These are phyloP conservation scores for Sciurus vulgaris DNA, from an alignment of 2,797 vertebrate species.

Conservation along the genomic window DNA sequence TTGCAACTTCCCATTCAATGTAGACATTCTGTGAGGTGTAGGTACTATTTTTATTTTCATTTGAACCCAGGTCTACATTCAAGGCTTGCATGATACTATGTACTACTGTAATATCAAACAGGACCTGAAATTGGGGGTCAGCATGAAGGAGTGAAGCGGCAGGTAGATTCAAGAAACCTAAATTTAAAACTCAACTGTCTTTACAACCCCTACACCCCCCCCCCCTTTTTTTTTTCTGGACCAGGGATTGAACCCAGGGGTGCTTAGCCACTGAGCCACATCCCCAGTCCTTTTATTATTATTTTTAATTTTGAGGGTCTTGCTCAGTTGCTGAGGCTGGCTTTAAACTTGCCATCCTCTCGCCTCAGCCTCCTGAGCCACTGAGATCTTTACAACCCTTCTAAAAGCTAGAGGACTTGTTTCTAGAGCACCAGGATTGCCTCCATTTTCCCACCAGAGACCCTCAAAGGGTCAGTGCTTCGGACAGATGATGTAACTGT, in stretches of 20 bases:
- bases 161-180: not conserved
- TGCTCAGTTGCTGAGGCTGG: too few relatives aligned
- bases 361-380: too few relatives aligned
- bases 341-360: too few relatives aligned
- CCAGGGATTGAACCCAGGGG: too few relatives aligned
- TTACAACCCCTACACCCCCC: too few relatives aligned
- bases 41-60: constrained; percentile 5
- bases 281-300: too few relatives aligned
- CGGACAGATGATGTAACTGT: not conserved
- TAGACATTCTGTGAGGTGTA: not conserved
- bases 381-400: too few relatives aligned
- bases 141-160: not conserved
- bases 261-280: too few relatives aligned
- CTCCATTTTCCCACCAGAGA: not conserved
- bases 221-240: too few relatives aligned
- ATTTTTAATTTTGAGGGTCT: too few relatives aligned
- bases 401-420: not conserved
- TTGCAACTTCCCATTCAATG: not conserved
- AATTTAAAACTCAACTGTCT: not conserved
- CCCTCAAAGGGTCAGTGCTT: not conserved
- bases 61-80: not conserved
- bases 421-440: not conserved
- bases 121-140: not conserved
- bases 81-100: not conserved
- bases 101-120: not conserved